These are phyloP conservation scores for Tenthredo mesomela DNA, from an alignment of 2,888 invertebrate genomes.

Conservation along the genomic window DNA sequence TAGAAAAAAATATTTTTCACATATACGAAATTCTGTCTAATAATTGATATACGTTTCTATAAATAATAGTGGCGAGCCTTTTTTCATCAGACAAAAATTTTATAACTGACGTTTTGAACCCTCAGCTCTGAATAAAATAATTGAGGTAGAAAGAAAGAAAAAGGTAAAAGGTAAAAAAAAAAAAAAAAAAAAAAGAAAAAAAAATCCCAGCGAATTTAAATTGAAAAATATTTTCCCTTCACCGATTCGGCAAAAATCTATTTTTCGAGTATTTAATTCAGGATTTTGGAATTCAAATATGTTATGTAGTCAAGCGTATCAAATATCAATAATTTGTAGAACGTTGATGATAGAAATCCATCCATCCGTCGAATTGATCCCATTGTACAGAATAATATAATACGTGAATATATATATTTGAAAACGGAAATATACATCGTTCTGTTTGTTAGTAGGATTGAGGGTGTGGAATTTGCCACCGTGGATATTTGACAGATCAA, in stretches of 20 bases:
- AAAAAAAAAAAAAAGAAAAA: neutral
- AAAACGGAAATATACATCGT: neutral
- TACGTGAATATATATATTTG: neutral
- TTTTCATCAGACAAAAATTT: neutral
- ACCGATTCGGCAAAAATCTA: neutral
- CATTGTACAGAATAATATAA: neutral
- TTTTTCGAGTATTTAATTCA: neutral
- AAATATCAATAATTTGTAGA: neutral
- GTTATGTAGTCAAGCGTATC: neutral
- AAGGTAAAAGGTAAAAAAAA: no score
- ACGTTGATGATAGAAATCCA: neutral
- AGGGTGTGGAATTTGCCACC: neutral
- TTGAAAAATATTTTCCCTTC: neutral
- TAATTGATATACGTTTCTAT: no score
- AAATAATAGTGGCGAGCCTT: neutral
- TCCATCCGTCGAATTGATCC: neutral
- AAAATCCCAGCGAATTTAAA: neutral
- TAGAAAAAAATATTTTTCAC: neutral
- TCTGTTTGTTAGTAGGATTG: neutral
- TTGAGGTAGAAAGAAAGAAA: neutral
- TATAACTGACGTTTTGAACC: neutral
- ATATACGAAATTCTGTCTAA: neutral
- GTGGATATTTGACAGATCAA: neutral
- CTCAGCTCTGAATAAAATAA: constrained; percentile 4
- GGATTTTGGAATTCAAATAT: neutral